phyloP scores from a whole-genome alignment of 2,888 invertebrate genomes.

The Plusia festucae region DNA sequence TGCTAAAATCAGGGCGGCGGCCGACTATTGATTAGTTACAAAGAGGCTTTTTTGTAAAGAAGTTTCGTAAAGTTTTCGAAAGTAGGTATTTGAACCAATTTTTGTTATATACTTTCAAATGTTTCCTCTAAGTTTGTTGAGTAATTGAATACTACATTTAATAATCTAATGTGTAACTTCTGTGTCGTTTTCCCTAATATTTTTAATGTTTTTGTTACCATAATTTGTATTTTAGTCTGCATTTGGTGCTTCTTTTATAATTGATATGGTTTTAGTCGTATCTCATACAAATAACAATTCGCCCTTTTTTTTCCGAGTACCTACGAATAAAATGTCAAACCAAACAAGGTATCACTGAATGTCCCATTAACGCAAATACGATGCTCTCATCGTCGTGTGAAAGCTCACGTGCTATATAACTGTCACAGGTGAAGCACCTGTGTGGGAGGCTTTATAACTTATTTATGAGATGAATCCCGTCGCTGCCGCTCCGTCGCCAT shows the following conservation, averaged over 20 bases:
- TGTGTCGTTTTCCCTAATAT: too few species aligned
- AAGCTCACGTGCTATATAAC: background rate
- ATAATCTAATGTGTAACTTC: too few species aligned
- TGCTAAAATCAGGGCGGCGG: conserved; percentile 16
- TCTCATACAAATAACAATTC: too few species aligned
- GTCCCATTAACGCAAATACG: background rate
- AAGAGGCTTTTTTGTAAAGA: conserved; percentile 2
- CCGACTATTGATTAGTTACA: conserved; percentile 22
- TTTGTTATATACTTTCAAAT: background rate
- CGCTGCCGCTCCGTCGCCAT: conserved; percentile 10
- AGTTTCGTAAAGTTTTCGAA: background rate
- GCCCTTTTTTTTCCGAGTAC: too few species aligned
- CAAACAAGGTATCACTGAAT: background rate
- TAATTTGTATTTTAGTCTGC: too few species aligned
- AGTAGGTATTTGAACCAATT: background rate
- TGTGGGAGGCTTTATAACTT: conserved; percentile 13
- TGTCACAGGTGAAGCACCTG: conserved; percentile 5
- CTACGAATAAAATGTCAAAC: background rate
- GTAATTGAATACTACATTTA: too few species aligned
- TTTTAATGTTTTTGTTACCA: too few species aligned
- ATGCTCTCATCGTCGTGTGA: background rate
- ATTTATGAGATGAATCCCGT: conserved; percentile 14
- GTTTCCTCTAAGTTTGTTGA: background rate
- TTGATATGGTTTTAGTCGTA: too few species aligned
- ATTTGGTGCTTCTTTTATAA: too few species aligned